These are phyloP conservation scores for Fukomys damarensis DNA, from an alignment of 2,113 vertebrate genomes.

Conservation along the genomic window DNA sequence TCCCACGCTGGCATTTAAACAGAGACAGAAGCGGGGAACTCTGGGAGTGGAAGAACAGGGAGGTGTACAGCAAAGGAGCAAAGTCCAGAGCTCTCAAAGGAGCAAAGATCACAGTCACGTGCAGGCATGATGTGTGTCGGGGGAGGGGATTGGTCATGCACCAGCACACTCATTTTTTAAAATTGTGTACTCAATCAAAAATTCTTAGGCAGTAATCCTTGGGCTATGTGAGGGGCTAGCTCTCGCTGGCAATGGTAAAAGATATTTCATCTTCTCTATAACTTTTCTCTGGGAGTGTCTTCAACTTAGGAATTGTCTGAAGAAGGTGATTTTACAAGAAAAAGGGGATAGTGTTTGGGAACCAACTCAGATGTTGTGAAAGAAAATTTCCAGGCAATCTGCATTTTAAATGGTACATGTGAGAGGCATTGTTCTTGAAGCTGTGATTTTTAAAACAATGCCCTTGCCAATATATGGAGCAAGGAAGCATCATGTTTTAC, in stretches of 20 bases:
- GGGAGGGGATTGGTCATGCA: background rate
- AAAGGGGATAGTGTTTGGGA: background rate
- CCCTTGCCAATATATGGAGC: background rate
- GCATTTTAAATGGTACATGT: background rate
- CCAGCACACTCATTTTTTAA: background rate
- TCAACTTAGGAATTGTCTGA: background rate
- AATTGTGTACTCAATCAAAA: background rate
- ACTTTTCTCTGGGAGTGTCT: background rate
- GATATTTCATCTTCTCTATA: background rate
- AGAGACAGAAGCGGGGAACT: background rate
- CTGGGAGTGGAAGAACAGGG: constrained; percentile 46
- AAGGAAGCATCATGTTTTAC: background rate
- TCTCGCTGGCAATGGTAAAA: background rate
- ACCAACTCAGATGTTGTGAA: background rate
- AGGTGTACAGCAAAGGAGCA: background rate
- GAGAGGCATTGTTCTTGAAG: background rate
- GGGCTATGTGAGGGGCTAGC: background rate
- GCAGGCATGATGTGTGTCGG: accelerated
- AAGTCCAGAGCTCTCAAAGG: constrained; percentile 20
- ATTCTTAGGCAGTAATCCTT: background rate
- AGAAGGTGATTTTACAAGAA: background rate
- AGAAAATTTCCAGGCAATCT: background rate
- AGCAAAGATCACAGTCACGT: constrained; percentile 18
- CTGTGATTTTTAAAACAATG: background rate
- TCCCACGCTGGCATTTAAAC: background rate